Conservation (phyloP, 2,797 vertebrate species). For the Dryobates pubescens region DNA sequence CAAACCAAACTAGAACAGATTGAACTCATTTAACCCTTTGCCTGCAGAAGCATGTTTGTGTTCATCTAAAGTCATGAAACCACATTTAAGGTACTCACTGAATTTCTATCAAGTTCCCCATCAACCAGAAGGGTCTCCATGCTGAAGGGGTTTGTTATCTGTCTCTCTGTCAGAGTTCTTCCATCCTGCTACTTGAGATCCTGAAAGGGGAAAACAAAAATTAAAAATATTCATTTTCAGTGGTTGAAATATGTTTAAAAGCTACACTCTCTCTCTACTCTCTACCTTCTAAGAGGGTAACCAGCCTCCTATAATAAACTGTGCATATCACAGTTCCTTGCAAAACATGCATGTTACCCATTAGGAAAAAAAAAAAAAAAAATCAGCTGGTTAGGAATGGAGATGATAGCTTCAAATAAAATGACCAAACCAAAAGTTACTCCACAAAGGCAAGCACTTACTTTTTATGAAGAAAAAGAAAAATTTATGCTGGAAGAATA, state of each 20-base stretch:
- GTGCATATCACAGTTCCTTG: accelerated
- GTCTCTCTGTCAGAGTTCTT: slow-evolving; percentile 42
- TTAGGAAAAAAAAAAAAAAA: neutral
- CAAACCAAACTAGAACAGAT: neutral
- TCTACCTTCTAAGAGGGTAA: accelerated
- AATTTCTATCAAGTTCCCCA: slow-evolving; percentile 74
- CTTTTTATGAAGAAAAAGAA: neutral
- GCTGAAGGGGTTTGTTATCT: slow-evolving; percentile 35
- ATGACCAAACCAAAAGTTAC: neutral
- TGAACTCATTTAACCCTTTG: neutral
- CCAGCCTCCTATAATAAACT: neutral
- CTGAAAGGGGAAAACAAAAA: slow-evolving; percentile 29
- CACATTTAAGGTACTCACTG: slow-evolving; percentile 68
- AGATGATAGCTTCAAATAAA: neutral
- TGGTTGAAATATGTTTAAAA: neutral
- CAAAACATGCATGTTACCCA: neutral
- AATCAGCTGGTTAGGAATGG: neutral
- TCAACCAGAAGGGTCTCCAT: slow-evolving; percentile 71
- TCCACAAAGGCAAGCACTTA: no score
- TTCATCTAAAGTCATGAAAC: neutral
- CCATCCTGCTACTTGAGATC: slow-evolving; percentile 51
- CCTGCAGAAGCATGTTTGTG: neutral
- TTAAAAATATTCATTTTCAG: no score
- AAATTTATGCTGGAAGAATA: neutral
- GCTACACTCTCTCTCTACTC: neutral